These are phyloP conservation scores for Macrosteles quadrilineatus DNA, from an alignment of 1,140 invertebrate genomes.

Conservation along the genomic window DNA sequence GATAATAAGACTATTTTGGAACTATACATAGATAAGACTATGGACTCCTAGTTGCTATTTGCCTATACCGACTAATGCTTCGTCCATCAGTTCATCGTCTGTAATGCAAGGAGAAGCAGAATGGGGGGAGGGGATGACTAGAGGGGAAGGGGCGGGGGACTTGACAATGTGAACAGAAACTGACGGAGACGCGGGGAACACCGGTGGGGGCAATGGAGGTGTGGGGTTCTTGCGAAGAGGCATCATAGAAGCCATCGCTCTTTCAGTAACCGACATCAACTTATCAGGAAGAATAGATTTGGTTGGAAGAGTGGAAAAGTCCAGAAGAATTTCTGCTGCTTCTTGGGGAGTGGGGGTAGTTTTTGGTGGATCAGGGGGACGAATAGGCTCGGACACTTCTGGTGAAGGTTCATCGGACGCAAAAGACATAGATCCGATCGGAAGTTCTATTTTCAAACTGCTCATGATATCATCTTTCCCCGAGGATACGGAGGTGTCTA, in stretches of 20 bases:
- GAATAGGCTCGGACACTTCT: slow-evolving; percentile 32
- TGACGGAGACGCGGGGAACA: slow-evolving; percentile 63
- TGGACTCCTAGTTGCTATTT: slow-evolving; percentile 37
- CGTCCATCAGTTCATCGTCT: slow-evolving; percentile 88
- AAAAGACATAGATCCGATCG: slow-evolving; percentile 37
- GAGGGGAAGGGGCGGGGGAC: slow-evolving; percentile 70
- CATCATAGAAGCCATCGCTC: slow-evolving; percentile 53
- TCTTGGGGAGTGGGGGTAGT: slow-evolving; percentile 58
- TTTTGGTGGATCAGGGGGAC: slow-evolving; percentile 7
- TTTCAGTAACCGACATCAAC: slow-evolving; percentile 42
- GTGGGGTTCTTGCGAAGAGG: slow-evolving; percentile 57
- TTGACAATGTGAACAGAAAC: slow-evolving; percentile 77
- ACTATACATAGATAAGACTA: slow-evolving; percentile 12
- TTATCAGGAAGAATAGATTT: slow-evolving; percentile 46
- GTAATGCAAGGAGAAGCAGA: slow-evolving; percentile 79
- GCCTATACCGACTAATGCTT: slow-evolving; percentile 59
- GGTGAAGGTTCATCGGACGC: slow-evolving; percentile 28
- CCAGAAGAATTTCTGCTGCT: slow-evolving; percentile 61
- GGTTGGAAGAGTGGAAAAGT: slow-evolving; percentile 65
- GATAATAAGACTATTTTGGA: neutral
- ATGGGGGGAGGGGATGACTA: slow-evolving; percentile 68
- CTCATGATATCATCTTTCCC: slow-evolving; percentile 39
- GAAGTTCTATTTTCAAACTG: slow-evolving; percentile 42
- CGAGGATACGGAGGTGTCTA: neutral
- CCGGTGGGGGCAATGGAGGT: slow-evolving; percentile 50